Conservation (phyloP, 2,888 invertebrate genomes). For the Smittia sp. region DNA sequence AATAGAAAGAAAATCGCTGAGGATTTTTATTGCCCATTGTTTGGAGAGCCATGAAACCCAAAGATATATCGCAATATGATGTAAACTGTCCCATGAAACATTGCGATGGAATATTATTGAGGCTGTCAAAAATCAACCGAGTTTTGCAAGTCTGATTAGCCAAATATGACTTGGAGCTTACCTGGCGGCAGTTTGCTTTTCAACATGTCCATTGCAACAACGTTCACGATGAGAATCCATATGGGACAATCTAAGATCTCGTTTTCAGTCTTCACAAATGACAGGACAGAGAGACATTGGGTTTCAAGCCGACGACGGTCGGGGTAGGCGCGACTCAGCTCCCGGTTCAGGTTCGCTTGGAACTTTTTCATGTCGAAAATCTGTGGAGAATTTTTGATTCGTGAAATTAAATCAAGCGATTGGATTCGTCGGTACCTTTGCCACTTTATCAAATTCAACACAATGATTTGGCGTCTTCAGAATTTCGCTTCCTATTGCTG, state of each 20-base stretch:
- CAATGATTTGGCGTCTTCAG: slow-evolving; percentile 82
- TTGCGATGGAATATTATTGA: too few species aligned
- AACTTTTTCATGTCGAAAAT: slow-evolving; percentile 96
- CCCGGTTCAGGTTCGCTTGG: slow-evolving; percentile 87
- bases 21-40: too few species aligned
- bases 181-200: slow-evolving; percentile 91
- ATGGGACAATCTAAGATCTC: slow-evolving; percentile 93
- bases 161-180: slow-evolving; percentile 54
- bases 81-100: too few species aligned
- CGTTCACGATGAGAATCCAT: slow-evolving; percentile 96
- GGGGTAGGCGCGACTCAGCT: slow-evolving; percentile 83
- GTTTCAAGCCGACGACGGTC: slow-evolving; percentile 85
- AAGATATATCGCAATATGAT: too few species aligned
- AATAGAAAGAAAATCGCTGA: too few species aligned
- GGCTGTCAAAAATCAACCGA: not conserved
- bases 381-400: too few species aligned
- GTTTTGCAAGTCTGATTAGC: not conserved
- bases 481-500: slow-evolving; percentile 87
- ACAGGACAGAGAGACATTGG: slow-evolving; percentile 88
- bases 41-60: too few species aligned
- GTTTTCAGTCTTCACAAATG: slow-evolving; percentile 86
- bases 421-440: slow-evolving; percentile 68
- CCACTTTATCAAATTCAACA: slow-evolving; percentile 87
- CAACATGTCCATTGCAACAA: slow-evolving; percentile 96
- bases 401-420: too few species aligned